phyloP scores from a whole-genome alignment of 2,797 vertebrate genomes.

The Oreochromis grahami region DNA sequence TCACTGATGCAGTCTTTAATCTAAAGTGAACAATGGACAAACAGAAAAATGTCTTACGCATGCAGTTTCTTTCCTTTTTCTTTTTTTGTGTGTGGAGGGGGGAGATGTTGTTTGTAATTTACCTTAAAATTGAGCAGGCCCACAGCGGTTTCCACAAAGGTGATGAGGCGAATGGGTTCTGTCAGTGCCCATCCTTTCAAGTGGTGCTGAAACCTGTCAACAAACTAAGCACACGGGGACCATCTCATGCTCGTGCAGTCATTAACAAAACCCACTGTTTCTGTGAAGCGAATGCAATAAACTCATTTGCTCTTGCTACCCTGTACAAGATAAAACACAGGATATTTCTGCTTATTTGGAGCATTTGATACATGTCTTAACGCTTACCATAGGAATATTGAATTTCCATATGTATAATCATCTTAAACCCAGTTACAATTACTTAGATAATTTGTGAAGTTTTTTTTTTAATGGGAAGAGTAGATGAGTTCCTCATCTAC shows the following conservation, averaged over 20 bases:
- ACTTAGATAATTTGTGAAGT: not conserved
- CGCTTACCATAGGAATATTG: not conserved
- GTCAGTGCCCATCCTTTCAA: constrained; percentile 88
- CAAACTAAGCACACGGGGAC: constrained; percentile 85
- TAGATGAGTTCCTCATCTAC: not conserved
- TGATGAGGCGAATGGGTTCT: constrained; percentile 93
- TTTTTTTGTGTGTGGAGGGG: not conserved
- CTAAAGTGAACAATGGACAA: constrained; percentile 55
- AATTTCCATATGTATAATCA: not conserved
- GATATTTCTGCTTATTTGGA: not conserved
- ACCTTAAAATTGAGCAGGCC: constrained; percentile 99
- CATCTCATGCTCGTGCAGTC: constrained; percentile 42
- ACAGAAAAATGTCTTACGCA: constrained; percentile 55
- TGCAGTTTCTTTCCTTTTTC: constrained; percentile 43
- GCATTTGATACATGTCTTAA: not conserved
- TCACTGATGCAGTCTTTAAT: constrained; percentile 58
- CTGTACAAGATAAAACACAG: not conserved
- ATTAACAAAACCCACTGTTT: constrained; percentile 56
- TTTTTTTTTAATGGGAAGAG: not conserved
- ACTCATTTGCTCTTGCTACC: constrained; percentile 15
- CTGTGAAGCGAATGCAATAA: constrained; percentile 23
- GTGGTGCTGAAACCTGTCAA: constrained; percentile 90
- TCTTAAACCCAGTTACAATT: not conserved
- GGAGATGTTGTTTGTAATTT: constrained; percentile 69
- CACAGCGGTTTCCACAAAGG: constrained; percentile 98